These are phyloP conservation scores for Phytoseiulus persimilis DNA, from an alignment of 2,888 invertebrate genomes.

Conservation along the genomic window DNA sequence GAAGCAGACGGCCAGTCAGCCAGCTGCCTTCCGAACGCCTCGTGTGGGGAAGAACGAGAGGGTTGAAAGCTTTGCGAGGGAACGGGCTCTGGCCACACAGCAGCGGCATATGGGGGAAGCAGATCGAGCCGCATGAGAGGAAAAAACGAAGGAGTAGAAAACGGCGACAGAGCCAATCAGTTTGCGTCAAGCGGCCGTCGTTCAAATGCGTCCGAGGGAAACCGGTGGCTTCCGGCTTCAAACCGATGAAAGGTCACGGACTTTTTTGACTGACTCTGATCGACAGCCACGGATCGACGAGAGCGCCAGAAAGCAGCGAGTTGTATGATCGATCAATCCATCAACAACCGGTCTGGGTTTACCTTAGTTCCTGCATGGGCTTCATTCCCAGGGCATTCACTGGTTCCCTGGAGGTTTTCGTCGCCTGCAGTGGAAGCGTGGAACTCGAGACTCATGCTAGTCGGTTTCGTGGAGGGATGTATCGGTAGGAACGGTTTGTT, in stretches of 20 bases:
- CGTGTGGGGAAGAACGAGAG: neutral
- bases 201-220: neutral
- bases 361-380: neutral
- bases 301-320: neutral
- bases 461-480: too few species aligned
- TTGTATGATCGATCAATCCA: neutral
- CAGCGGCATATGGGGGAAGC: neutral
- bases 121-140: neutral
- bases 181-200: neutral
- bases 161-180: neutral
- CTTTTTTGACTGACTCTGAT: neutral
- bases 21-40: conserved; percentile 5
- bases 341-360: neutral
- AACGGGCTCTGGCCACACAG: neutral
- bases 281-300: neutral
- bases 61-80: neutral
- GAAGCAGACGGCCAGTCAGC: conserved; percentile 5
- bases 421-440: too few species aligned
- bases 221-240: neutral
- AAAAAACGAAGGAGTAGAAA: neutral
- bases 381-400: too few species aligned
- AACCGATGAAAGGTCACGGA: neutral
- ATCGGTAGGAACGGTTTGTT: too few species aligned
- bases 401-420: too few species aligned
- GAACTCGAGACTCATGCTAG: too few species aligned